Conservation (phyloP, 2,797 vertebrate species). For the Pangasius mekongensis region DNA sequence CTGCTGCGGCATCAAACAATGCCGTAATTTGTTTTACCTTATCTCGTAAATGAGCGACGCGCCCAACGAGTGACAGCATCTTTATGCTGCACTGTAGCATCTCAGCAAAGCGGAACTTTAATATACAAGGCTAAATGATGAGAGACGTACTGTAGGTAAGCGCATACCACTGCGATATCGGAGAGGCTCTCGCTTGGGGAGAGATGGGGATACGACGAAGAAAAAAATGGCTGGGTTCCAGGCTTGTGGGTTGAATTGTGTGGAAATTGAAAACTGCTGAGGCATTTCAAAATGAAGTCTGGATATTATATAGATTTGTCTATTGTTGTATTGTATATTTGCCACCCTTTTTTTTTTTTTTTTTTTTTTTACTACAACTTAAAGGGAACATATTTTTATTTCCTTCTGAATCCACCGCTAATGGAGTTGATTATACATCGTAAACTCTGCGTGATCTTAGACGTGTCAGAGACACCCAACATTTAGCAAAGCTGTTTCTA, state of each 20-base stretch:
- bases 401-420: neutral
- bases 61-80: constrained; percentile 59
- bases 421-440: neutral
- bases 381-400: neutral
- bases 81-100: constrained; percentile 50
- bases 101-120: constrained; percentile 60
- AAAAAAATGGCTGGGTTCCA: constrained; percentile 49
- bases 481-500: neutral
- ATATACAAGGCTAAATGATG: constrained; percentile 62
- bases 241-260: constrained; percentile 50
- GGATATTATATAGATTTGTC: constrained; percentile 46
- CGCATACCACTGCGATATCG: constrained; percentile 38
- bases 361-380: neutral
- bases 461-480: neutral
- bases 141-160: constrained; percentile 51
- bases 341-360: neutral
- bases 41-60: constrained; percentile 60
- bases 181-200: constrained; percentile 42
- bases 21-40: constrained; percentile 61
- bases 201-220: constrained; percentile 39
- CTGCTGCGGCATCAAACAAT: constrained; percentile 58
- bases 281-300: constrained; percentile 56
- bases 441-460: neutral
- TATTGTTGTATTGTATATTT: constrained; percentile 31
- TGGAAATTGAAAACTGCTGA: constrained; percentile 61